These are phyloP conservation scores for Condylostylus longicornis DNA, from an alignment of 1,140 invertebrate genomes.

Conservation along the genomic window DNA sequence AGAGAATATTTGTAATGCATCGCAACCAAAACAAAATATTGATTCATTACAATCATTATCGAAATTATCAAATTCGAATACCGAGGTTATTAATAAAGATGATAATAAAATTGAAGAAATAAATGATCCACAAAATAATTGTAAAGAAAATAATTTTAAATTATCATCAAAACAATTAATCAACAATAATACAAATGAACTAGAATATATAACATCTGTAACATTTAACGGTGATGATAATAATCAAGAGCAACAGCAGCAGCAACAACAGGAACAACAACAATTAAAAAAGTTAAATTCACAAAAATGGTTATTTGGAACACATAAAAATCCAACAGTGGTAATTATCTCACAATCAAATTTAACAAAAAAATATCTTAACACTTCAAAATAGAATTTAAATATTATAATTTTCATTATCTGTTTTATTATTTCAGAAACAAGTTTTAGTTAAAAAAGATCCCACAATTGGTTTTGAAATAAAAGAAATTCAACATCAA, in stretches of 20 bases:
- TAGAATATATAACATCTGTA: not conserved
- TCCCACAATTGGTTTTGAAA: conserved; percentile 18
- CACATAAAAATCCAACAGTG: conserved; percentile 43
- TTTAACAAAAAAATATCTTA: conserved; percentile 1
- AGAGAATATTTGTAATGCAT: too few species aligned
- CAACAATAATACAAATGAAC: not conserved
- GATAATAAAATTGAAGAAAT: too few species aligned
- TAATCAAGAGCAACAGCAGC: conserved; percentile 10
- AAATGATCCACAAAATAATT: too few species aligned
- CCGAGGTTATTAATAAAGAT: too few species aligned
- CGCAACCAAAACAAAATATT: too few species aligned
- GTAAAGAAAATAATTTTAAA: too few species aligned
- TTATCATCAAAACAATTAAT: too few species aligned
- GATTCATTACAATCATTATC: too few species aligned
- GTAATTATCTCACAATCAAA: conserved; percentile 19
- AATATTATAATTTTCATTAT: conserved; percentile 5
- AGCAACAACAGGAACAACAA: conserved; percentile 19
- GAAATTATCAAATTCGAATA: too few species aligned
- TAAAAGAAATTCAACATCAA: conserved; percentile 22
- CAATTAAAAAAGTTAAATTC: conserved; percentile 15
- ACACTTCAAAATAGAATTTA: too few species aligned
- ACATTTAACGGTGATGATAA: conserved; percentile 1
- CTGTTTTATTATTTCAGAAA: conserved; percentile 11
- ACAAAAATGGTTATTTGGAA: conserved; percentile 41
- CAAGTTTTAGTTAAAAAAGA: conserved; percentile 26